Evolutionary conservation across 2,888 invertebrate species (phyloP).

Genomic region (Morinoia aosen): DNA sequence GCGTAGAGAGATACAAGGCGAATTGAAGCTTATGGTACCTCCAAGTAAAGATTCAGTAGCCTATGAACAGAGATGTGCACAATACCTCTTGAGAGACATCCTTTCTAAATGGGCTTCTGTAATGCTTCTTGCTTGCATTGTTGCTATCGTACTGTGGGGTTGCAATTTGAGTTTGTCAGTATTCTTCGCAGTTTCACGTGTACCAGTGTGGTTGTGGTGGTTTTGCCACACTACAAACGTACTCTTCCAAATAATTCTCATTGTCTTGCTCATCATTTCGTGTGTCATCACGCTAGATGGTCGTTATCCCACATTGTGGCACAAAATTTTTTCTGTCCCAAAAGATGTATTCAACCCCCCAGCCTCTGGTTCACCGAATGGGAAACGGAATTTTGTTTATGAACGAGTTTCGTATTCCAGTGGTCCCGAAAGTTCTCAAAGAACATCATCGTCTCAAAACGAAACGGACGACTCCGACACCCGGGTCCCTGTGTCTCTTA

Average conservation of each 20-base stretch:
- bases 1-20: conserved; percentile 62
- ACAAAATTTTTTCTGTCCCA: conserved; percentile 53
- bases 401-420: conserved; percentile 66
- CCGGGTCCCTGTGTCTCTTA: background rate
- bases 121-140: conserved; percentile 36
- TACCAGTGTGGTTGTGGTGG: conserved; percentile 56
- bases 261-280: conserved; percentile 55
- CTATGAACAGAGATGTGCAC: conserved; percentile 32
- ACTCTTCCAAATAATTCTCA: conserved; percentile 52
- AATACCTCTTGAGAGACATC: conserved; percentile 45
- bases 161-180: conserved; percentile 56
- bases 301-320: background rate
- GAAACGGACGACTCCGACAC: conserved; percentile 36
- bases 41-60: conserved; percentile 57
- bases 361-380: conserved; percentile 29
- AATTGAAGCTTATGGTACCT: conserved; percentile 63
- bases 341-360: conserved; percentile 5
- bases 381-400: conserved; percentile 58
- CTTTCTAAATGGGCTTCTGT: conserved; percentile 49
- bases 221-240: conserved; percentile 48
- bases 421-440: conserved; percentile 62
- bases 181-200: conserved; percentile 53
- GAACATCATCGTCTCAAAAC: conserved; percentile 53
- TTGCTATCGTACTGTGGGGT: conserved; percentile 36
- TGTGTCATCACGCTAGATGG: conserved; percentile 61